Conservation (phyloP, 2,888 invertebrate genomes). For the Lasioglossum leucozonium region DNA sequence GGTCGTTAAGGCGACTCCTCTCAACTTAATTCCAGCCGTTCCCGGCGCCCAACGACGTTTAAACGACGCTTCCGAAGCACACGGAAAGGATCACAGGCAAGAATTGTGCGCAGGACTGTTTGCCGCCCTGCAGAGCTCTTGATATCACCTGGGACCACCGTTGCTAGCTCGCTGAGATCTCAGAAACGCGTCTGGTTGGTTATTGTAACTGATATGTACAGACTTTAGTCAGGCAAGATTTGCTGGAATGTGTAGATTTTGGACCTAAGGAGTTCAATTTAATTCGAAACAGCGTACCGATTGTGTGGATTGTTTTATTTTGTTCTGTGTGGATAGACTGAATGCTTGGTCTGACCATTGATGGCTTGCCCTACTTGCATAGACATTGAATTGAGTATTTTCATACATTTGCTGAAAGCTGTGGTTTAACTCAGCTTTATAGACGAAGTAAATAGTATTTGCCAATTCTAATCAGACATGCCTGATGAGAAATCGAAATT, state of each 20-base stretch:
- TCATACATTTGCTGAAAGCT: no score
- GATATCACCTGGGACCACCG: neutral
- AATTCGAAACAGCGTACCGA: neutral
- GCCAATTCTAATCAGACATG: no score
- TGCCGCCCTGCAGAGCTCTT: neutral
- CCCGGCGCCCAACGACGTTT: neutral
- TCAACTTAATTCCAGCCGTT: constrained; percentile 2
- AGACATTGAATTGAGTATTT: no score
- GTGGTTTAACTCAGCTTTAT: no score
- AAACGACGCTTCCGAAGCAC: neutral
- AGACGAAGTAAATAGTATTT: no score
- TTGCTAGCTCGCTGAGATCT: neutral
- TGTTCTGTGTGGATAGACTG: no score
- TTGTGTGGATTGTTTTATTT: neutral
- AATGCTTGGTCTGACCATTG: no score
- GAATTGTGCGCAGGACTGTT: neutral
- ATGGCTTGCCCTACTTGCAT: no score
- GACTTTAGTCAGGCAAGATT: neutral
- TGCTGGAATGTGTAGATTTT: no score
- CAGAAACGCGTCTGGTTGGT: neutral
- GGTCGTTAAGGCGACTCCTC: constrained; percentile 1
- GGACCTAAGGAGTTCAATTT: neutral
- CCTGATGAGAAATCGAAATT: no score
- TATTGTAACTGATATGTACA: neutral
- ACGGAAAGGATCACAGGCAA: neutral